These are phyloP conservation scores for Brachionus rotundiformis DNA, from an alignment of 1,140 invertebrate species.

Conservation along the genomic window DNA sequence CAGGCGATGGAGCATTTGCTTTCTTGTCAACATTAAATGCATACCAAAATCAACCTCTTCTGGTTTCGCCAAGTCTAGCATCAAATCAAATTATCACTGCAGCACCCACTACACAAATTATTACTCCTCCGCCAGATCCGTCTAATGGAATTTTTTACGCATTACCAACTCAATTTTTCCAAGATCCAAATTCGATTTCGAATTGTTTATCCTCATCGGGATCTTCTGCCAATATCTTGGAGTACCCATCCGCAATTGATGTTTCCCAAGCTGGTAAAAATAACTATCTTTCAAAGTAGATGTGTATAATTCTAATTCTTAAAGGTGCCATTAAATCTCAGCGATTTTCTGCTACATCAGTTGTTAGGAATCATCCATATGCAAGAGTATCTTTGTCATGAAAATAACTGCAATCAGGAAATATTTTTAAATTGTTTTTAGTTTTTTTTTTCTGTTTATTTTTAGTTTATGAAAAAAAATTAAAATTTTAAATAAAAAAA, in stretches of 20 bases:
- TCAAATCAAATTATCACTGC: neutral
- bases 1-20: constrained; percentile 7
- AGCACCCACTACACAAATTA: constrained; percentile 42
- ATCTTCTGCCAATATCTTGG: neutral
- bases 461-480: neutral
- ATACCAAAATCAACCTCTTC: constrained; percentile 1
- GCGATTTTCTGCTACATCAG: neutral
- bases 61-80: neutral
- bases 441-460: neutral
- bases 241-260: constrained; percentile 18
- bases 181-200: constrained; percentile 9
- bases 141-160: constrained; percentile 11
- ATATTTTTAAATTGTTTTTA: constrained; percentile 27
- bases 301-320: neutral
- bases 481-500: neutral
- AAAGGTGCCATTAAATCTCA: constrained; percentile 29
- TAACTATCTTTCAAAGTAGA: neutral
- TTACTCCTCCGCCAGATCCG: constrained; percentile 44
- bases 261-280: constrained; percentile 30
- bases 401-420: neutral
- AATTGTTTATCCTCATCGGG: neutral
- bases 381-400: constrained; percentile 44
- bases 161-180: constrained; percentile 33
- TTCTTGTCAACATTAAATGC: constrained; percentile 22
- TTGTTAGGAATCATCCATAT: constrained; percentile 33